Conservation (phyloP, 2,113 vertebrate genomes). For the Salminus brasiliensis region DNA sequence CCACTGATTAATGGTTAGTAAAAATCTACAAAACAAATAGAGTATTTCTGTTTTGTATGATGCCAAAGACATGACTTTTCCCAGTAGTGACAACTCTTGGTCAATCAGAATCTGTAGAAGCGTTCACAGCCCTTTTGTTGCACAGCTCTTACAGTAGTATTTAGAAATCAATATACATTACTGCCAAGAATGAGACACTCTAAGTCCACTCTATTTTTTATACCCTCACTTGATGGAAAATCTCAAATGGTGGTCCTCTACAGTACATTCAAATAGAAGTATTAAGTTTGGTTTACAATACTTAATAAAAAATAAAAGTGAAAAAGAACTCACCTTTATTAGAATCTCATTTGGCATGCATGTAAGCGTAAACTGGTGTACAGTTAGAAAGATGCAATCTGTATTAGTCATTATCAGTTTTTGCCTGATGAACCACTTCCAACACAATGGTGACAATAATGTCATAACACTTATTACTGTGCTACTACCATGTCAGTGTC, state of each 20-base stretch:
- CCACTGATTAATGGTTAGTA: slow-evolving; percentile 35
- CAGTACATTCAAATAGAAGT: too few relatives aligned
- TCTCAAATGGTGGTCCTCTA: not conserved
- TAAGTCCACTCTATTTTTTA: not conserved
- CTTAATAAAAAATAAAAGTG: too few relatives aligned
- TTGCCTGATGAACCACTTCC: not conserved
- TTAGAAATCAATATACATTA: slow-evolving; percentile 9
- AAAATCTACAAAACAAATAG: slow-evolving; percentile 34
- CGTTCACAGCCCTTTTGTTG: slow-evolving; percentile 35
- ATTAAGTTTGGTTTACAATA: too few relatives aligned
- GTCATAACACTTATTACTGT: not conserved
- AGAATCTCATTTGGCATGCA: too few relatives aligned
- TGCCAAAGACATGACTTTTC: slow-evolving; percentile 40
- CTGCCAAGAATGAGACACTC: not conserved
- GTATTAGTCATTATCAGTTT: not conserved
- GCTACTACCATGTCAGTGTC: not conserved
- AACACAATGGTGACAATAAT: not conserved
- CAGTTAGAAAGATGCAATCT: not conserved
- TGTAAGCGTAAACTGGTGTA: too few relatives aligned
- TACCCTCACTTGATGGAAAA: not conserved
- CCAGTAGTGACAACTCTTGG: slow-evolving; percentile 43
- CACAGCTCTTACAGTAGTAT: slow-evolving; percentile 20
- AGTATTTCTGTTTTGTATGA: slow-evolving; percentile 46
- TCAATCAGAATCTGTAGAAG: slow-evolving; percentile 31
- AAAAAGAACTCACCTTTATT: too few relatives aligned